phyloP scores from a whole-genome alignment of 37 sponge, comb jelly and placozoan genomes.

The Aphrocallistes beatrix region DNA sequence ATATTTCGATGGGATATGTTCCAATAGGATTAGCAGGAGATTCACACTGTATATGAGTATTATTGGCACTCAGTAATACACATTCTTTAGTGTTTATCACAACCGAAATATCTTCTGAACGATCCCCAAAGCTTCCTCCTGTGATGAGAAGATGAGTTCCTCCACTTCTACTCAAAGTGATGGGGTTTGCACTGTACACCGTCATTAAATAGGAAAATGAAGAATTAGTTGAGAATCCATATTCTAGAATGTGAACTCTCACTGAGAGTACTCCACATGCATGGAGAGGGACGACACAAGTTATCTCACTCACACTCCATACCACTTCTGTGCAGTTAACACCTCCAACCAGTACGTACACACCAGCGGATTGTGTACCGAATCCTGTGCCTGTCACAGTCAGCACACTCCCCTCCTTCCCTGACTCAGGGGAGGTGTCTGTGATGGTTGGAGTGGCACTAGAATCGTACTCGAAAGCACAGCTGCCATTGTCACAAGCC shows the following conservation, averaged over 20 bases:
- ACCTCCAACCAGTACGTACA: constrained; percentile 29
- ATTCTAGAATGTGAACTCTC: not conserved
- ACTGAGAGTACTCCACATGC: not conserved
- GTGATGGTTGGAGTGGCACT: constrained; percentile 34
- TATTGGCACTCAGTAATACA: not conserved
- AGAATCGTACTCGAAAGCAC: constrained; percentile 30
- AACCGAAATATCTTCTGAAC: not conserved
- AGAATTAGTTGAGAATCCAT: not conserved
- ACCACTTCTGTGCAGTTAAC: constrained; percentile 12
- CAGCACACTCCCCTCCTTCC: constrained; percentile 33
- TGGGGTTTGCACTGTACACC: not conserved
- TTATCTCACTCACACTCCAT: constrained; percentile 15
- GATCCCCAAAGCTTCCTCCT: not conserved
- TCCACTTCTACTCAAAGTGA: not conserved
- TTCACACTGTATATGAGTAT: not conserved
- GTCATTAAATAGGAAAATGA: not conserved
- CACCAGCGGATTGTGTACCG: not conserved
- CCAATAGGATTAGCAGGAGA: not conserved
- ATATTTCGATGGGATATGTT: not conserved
- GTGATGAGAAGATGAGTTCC: not conserved
- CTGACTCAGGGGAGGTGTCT: constrained; percentile 31
- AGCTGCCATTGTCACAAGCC: constrained; percentile 41
- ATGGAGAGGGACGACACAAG: constrained; percentile 23
- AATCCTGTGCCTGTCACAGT: constrained; percentile 30
- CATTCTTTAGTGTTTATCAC: not conserved